Evolutionary conservation across 2,888 invertebrate species (phyloP).

Genomic region (Melanophora roralis): DNA sequence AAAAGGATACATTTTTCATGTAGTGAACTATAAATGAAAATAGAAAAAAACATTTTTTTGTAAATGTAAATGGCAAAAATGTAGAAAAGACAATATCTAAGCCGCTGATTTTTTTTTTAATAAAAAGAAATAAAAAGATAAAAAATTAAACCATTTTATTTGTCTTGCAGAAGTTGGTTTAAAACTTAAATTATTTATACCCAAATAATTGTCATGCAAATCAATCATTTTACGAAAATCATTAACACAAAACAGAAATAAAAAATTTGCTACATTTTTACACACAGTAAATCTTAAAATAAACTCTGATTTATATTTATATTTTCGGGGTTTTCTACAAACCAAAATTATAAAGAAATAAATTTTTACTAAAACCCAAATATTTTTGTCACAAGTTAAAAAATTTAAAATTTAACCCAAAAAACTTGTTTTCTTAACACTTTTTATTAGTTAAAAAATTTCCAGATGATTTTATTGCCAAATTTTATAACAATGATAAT

Average conservation of each 20-base stretch:
- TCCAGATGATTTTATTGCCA: neutral
- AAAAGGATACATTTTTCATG: no score
- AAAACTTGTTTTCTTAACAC: neutral
- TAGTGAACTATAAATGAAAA: no score
- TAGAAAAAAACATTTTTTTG: no score
- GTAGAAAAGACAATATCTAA: no score
- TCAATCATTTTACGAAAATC: neutral
- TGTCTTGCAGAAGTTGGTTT: neutral
- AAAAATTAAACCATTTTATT: no score
- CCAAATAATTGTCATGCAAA: conserved; percentile 5
- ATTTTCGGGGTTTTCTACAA: neutral
- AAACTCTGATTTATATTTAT: neutral
- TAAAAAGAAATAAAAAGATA: no score
- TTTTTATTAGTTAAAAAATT: neutral
- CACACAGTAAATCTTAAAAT: neutral
- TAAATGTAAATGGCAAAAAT: no score
- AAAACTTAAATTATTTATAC: neutral
- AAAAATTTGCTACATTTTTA: neutral
- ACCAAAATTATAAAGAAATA: neutral
- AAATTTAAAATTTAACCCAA: neutral
- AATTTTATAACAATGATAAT: neutral
- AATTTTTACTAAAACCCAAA: neutral
- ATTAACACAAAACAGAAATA: neutral
- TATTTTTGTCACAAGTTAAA: neutral
- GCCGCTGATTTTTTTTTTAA: neutral